Conservation (phyloP, 35 echinoderm and acorn worm genomes). For the Holothuria glaberrima region DNA sequence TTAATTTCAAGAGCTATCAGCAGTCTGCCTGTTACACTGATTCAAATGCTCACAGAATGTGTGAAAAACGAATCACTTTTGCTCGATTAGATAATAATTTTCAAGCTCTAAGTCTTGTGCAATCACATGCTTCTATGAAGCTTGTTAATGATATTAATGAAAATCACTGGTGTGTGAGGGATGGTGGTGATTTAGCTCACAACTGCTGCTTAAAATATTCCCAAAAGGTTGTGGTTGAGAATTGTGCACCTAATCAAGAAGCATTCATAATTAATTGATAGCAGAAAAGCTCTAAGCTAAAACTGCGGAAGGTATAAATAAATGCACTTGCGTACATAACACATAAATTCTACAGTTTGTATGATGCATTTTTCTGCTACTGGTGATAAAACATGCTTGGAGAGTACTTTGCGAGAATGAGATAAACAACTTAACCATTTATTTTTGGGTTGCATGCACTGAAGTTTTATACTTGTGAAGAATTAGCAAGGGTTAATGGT, state of each 20-base stretch:
- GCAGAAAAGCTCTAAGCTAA: not conserved
- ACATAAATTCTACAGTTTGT: no score
- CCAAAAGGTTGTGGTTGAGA: not conserved
- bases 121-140: not conserved
- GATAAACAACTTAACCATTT: no score
- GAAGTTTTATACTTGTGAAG: no score
- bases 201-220: conserved; percentile 10
- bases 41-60: not conserved
- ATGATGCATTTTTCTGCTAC: no score
- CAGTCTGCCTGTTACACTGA: no score
- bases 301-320: no score
- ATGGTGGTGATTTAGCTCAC: conserved; percentile 17
- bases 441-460: no score
- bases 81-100: conserved; percentile 36
- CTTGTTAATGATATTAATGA: conserved; percentile 19
- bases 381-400: no score
- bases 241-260: not conserved
- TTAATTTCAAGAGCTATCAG: no score
- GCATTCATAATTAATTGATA: not conserved
- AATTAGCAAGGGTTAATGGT: no score
- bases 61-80: not conserved
- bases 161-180: conserved; percentile 12
- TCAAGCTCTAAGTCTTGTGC: not conserved
- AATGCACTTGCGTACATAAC: no score
- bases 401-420: no score